Evolutionary conservation across 2,113 vertebrate genomes (phyloP), one percentile per base, ranked within the genome.

Genomic region (Connochaetes taurinus): DNA sequence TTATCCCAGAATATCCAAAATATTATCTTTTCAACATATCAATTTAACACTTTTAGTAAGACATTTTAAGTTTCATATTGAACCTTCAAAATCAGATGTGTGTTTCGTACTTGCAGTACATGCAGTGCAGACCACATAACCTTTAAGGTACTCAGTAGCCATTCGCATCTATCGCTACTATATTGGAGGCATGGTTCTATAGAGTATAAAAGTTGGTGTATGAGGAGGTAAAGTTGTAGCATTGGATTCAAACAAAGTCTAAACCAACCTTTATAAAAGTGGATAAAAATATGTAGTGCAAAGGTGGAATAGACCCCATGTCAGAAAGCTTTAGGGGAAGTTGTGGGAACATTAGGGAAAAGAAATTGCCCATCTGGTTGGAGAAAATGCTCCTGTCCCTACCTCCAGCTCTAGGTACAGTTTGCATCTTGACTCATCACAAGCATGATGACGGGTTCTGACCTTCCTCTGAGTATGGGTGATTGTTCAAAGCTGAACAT

Each of bases 391-490:
- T 23, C 64, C 52, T n/a, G 3, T 60, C 47, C 43, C n/a, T 25
- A 15, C 36, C 76, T 76, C 1, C 7, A 76, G 84, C 93, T 95
- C 91, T 57, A 0, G n/a, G 45, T 83, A 57, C 25, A 50, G 8
- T 84, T 95, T 33, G 43, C 8, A 5, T 93, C 57, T 58, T 27
- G 95, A 97, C 50, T 93, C 93, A 97, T 78, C 86, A n/a, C 94
- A 60, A 76, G 76, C 94, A 87, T 97, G 96, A 84, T 29, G 82
- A 97, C 97, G 45, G 78, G 94, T 57, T 91, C 97, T 0, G 52
- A 92, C 95, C 97, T 91, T 97, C 92, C 67, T 93, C 58, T 89
- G 62, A 95, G 74, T 91, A 90, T 88, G 53, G 82, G 84, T 97
- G 81, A 80, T 93, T 96, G 71, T 91, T 95, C 2, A 9, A 14